These are phyloP conservation scores for Morpho deidamia DNA, from an alignment of 2,888 invertebrate genomes.

Conservation along the genomic window DNA sequence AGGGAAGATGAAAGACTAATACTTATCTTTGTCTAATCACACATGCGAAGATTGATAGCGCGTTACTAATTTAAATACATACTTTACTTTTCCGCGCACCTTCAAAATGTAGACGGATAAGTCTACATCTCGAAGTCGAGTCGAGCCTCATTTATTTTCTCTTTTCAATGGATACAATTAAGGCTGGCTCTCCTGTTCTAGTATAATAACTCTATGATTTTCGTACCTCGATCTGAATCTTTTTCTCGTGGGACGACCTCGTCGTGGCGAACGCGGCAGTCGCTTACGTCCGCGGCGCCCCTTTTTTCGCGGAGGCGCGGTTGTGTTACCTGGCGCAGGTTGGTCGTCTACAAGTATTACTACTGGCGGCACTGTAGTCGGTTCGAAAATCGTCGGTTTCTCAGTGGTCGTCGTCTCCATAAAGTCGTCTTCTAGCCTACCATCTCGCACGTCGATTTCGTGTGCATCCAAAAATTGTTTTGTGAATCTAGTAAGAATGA, in stretches of 20 bases:
- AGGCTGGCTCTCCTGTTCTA: too few relatives aligned
- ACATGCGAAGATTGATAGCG: too few relatives aligned
- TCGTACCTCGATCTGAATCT: constrained; percentile 64
- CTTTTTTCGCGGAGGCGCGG: constrained; percentile 44
- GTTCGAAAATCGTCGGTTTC: constrained; percentile 41
- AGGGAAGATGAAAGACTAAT: too few relatives aligned
- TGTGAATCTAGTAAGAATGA: constrained; percentile 70
- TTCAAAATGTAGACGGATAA: too few relatives aligned
- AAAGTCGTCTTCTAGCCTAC: constrained; percentile 50
- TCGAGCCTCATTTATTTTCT: too few relatives aligned
- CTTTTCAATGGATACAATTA: too few relatives aligned
- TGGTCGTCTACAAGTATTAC: constrained; percentile 71
- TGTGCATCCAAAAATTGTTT: constrained; percentile 84
- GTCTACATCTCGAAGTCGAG: too few relatives aligned
- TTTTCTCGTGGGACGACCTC: constrained; percentile 67
- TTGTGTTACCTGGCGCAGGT: constrained; percentile 57
- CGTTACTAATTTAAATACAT: too few relatives aligned
- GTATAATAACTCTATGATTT: too few relatives aligned
- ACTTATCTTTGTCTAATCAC: too few relatives aligned
- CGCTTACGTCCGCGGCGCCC: constrained; percentile 55
- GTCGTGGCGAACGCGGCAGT: constrained; percentile 60
- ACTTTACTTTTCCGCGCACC: too few relatives aligned
- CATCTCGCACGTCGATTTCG: constrained; percentile 72
- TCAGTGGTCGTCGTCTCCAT: constrained; percentile 56
- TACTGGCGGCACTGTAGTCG: constrained; percentile 55